Evolutionary conservation across 2,888 invertebrate species (phyloP).

Genomic region (Orthosia gothica): DNA sequence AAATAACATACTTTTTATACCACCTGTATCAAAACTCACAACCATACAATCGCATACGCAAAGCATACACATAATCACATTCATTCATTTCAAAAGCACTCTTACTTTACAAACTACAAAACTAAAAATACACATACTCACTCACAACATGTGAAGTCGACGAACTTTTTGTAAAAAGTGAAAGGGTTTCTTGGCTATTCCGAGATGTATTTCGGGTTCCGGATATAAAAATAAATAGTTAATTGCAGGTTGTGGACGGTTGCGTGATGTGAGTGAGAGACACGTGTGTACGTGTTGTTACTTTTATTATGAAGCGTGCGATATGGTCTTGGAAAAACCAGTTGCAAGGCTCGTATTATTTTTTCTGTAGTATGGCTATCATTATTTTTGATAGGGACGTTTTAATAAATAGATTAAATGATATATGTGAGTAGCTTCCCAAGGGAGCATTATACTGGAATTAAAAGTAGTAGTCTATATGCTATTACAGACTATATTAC

Average conservation of each 20-base stretch:
- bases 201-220: constrained; percentile 28
- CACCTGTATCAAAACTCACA: constrained; percentile 28
- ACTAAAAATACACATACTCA: constrained; percentile 29
- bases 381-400: no score
- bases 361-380: neutral
- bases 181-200: constrained; percentile 44
- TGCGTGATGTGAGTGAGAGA: constrained; percentile 39
- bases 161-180: constrained; percentile 53
- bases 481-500: no score
- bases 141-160: constrained; percentile 17
- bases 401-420: no score
- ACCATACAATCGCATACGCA: neutral
- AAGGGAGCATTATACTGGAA: no score
- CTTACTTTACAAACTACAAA: constrained; percentile 38
- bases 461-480: no score
- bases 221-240: constrained; percentile 17
- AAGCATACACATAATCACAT: constrained; percentile 26
- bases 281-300: neutral
- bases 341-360: neutral
- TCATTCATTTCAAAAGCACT: constrained; percentile 45
- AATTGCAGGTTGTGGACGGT: constrained; percentile 35
- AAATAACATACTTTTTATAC: neutral
- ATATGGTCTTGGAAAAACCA: constrained; percentile 15
- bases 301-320: constrained; percentile 11
- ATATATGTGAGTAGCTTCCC: no score